Percentiles rank a stretch among this genome's conserved stretches.
phyloP scores from a whole-genome alignment of 2,113 vertebrate genomes.

The Anhinga anhinga region DNA sequence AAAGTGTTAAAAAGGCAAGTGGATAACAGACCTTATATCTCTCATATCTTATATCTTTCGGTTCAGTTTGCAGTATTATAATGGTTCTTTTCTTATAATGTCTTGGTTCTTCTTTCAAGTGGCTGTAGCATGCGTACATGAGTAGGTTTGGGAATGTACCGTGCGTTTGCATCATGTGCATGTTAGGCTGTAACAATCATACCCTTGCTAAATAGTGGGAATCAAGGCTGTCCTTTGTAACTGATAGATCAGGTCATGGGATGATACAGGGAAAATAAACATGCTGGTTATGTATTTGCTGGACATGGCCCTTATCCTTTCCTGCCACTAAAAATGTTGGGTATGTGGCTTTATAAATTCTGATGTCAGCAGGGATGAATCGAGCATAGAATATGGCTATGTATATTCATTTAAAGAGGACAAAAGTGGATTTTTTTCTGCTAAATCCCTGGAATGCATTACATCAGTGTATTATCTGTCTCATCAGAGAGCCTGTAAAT shows the following conservation, averaged over 20 bases:
- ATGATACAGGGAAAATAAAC: neutral
- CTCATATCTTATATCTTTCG: neutral
- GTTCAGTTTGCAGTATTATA: neutral
- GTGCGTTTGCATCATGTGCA: fast-evolving
- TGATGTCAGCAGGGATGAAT: neutral
- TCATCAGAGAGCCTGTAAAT: slow-evolving; percentile 8
- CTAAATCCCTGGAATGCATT: neutral
- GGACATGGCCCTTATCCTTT: neutral
- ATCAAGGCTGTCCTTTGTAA: neutral
- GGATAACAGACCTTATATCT: neutral
- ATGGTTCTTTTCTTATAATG: neutral
- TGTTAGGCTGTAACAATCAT: neutral
- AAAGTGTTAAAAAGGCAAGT: neutral
- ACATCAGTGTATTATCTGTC: neutral
- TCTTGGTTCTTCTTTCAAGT: neutral
- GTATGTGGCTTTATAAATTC: neutral
- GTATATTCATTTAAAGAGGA: neutral
- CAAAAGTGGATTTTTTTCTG: neutral
- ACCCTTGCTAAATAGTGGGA: neutral
- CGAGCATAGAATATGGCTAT: neutral
- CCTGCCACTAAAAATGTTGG: neutral
- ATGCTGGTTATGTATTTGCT: neutral
- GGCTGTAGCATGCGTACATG: neutral
- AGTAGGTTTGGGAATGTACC: neutral
- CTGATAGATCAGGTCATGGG: neutral